Base-by-base conservation (phyloP, 37 sponge, comb jelly and placozoan species). In the Corticium candelabrum region DNA sequence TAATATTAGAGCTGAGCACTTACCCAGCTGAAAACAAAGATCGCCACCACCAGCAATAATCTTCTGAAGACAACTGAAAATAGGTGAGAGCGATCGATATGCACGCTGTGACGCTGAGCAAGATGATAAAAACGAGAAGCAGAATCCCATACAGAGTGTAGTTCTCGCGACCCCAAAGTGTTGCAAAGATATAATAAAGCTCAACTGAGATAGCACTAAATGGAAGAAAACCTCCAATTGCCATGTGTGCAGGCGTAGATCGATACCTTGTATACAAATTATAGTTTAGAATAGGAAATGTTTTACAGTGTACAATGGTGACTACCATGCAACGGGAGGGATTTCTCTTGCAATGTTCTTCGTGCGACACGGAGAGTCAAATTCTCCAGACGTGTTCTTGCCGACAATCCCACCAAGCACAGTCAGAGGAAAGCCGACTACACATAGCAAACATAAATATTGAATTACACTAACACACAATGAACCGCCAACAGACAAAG, bases 11-110 rank as follows among this genome's bases (percentile, higher is more conserved):
- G 74, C 35, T 38, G 30, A 40, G 35, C 2, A 79, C 91, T 80
- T 36, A 87, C 86, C 96, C 96, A 0, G 93, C 83, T 5, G 87
- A 83, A 67, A 86, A 57, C 62, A 94, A 37, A 35, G 93, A 89
- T 34, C 87, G 82, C 95, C 96, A 94, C 96, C 96, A 94, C 96
- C 96, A 94, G 40, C 90, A 84, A 73, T 94, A 94, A 85, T 94
- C 96, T 67, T 94, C 96, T 2, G 89, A 57, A 2, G 90, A 94
- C 33, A 94, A 86, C 78, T 89, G 89, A 80, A 92, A 91, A 76
- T 94, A 94, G 68, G 93, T 92, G 70, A 94, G 92, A 31, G 90
- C 84, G 27, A 94, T 74, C 39, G 96, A 94, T 38, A 89, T 94
- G 74, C 93, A 91, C 40, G 84, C 89, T 29, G 93, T 82, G 56